Conservation (phyloP, 2,888 invertebrate species). For the Neoitamus cyanurus region DNA sequence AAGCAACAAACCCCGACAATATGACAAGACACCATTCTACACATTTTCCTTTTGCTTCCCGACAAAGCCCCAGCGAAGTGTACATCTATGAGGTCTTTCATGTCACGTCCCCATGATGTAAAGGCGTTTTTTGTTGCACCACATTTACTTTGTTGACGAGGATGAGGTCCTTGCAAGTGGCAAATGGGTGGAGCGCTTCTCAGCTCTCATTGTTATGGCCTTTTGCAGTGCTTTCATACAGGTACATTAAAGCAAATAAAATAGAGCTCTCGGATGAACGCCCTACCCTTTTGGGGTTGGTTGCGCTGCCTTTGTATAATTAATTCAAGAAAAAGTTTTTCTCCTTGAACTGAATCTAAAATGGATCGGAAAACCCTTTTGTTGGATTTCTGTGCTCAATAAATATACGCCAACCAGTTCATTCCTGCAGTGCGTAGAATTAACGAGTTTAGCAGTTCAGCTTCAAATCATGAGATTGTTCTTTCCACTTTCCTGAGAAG, state of each 20-base stretch:
- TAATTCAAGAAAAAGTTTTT: background rate
- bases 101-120: background rate
- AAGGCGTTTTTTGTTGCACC: background rate
- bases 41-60: background rate
- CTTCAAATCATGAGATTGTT: background rate
- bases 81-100: background rate
- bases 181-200: background rate
- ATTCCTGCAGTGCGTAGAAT: background rate
- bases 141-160: background rate
- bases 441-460: background rate
- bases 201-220: background rate
- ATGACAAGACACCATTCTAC: background rate
- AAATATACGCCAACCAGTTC: background rate
- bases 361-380: background rate
- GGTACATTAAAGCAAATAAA: constrained; percentile 2
- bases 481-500: too few relatives aligned
- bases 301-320: background rate
- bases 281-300: background rate
- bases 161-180: background rate
- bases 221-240: constrained; percentile 12
- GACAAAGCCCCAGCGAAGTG: background rate
- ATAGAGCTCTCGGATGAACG: background rate
- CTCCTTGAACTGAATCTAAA: background rate
- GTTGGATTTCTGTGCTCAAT: background rate
- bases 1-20: background rate